These are phyloP conservation scores for Danionella cerebrum DNA, from an alignment of 2,113 vertebrate species.

Conservation along the genomic window DNA sequence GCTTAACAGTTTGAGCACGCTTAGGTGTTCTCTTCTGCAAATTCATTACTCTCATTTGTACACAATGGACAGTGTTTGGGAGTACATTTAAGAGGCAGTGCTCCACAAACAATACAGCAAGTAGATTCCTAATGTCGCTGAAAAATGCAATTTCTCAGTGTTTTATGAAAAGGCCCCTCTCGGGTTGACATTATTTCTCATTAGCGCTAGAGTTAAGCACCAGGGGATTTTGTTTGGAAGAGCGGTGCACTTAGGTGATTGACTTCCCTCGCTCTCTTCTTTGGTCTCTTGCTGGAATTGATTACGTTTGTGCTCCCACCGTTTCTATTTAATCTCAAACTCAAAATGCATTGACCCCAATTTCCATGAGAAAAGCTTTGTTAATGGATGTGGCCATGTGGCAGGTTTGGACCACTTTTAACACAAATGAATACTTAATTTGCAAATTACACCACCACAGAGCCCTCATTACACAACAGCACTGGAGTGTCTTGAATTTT, in stretches of 20 bases:
- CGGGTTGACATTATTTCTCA: slow-evolving; percentile 58
- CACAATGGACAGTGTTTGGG: slow-evolving; percentile 51
- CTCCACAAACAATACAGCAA: slow-evolving; percentile 40
- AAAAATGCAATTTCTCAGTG: slow-evolving; percentile 49
- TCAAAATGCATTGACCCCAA: slow-evolving; percentile 49
- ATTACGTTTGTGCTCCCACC: slow-evolving; percentile 53
- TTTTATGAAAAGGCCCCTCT: slow-evolving; percentile 56
- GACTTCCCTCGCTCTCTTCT: slow-evolving; percentile 39
- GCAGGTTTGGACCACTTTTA: slow-evolving; percentile 34
- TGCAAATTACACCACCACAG: slow-evolving; percentile 21
- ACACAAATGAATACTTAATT: slow-evolving; percentile 9
- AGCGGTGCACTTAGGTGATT: slow-evolving; percentile 58
- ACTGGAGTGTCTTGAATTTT: background rate
- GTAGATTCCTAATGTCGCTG: slow-evolving; percentile 57
- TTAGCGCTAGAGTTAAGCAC: slow-evolving; percentile 59
- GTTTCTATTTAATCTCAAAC: slow-evolving; percentile 61
- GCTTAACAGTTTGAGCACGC: slow-evolving; percentile 45
- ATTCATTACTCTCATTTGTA: slow-evolving; percentile 37
- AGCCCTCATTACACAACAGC: slow-evolving; percentile 16
- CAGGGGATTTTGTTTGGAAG: slow-evolving; percentile 59
- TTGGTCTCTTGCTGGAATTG: slow-evolving; percentile 46
- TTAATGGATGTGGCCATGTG: slow-evolving; percentile 31
- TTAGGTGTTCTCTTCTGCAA: slow-evolving; percentile 11
- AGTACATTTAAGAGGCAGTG: slow-evolving; percentile 40
- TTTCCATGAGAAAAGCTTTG: slow-evolving; percentile 44